phyloP scores from a whole-genome alignment of 1,140 invertebrate species.

The Panagrolaimus sp. region DNA sequence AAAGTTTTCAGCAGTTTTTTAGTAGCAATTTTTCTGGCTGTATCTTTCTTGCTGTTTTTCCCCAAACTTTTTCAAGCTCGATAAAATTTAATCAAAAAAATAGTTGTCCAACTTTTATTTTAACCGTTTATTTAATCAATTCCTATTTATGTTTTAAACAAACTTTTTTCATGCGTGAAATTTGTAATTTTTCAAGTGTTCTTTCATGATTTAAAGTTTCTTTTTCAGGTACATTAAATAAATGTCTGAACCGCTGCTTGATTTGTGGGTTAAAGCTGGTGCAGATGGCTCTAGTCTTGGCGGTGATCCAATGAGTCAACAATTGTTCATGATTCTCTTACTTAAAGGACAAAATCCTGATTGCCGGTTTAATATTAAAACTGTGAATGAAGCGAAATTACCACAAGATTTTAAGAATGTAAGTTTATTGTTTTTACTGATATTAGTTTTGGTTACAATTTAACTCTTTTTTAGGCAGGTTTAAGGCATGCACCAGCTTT shows the following conservation, averaged over 20 bases:
- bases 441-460: neutral
- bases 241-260: constrained; percentile 2
- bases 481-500: constrained; percentile 15
- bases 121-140: too few relatives aligned
- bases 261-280: constrained; percentile 18
- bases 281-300: constrained; percentile 16
- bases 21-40: too few relatives aligned
- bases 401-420: constrained; percentile 16
- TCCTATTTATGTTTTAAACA: too few relatives aligned
- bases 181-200: too few relatives aligned
- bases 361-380: constrained; percentile 18
- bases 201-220: too few relatives aligned
- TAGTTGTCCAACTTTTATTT: too few relatives aligned
- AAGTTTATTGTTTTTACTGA: neutral
- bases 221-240: too few relatives aligned
- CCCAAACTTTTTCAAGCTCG: too few relatives aligned
- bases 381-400: constrained; percentile 19
- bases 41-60: too few relatives aligned
- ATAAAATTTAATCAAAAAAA: too few relatives aligned
- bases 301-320: constrained; percentile 17
- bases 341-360: constrained; percentile 19
- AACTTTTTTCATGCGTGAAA: too few relatives aligned
- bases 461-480: constrained; percentile 10
- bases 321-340: constrained; percentile 18
- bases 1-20: too few relatives aligned